phyloP scores from a whole-genome alignment of 1,140 invertebrate species.

The Nautilus pompilius region DNA sequence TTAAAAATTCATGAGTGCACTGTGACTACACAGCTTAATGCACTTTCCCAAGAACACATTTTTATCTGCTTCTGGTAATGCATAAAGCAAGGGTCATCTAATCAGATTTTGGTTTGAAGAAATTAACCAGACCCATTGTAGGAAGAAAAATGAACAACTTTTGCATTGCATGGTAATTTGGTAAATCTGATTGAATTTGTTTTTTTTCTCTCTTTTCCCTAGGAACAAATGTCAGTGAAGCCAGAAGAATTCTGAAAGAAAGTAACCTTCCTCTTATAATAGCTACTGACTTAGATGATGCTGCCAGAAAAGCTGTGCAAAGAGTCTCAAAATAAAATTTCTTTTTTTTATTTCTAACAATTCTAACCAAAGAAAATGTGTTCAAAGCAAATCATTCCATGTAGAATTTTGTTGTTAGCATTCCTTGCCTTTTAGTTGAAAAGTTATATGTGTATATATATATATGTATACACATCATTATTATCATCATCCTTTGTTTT shows the following conservation, averaged over 20 bases:
- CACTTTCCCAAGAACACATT: too few species aligned
- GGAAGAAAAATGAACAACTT: too few species aligned
- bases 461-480: neutral
- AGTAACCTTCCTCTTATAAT: conserved; percentile 75
- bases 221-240: conserved; percentile 69
- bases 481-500: conserved; percentile 5
- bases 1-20: too few species aligned
- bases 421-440: conserved; percentile 7
- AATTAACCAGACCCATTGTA: too few species aligned
- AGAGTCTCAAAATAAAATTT: conserved; percentile 31
- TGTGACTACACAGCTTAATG: too few species aligned
- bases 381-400: too few species aligned
- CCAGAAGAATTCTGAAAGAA: conserved; percentile 70
- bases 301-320: conserved; percentile 80
- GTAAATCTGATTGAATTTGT: neutral
- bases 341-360: conserved; percentile 1
- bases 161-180: too few species aligned
- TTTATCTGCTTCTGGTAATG: too few species aligned
- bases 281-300: conserved; percentile 84
- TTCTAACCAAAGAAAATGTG: too few species aligned
- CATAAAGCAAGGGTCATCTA: too few species aligned
- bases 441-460: conserved; percentile 3
- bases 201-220: conserved; percentile 12
- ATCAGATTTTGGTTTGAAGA: too few species aligned
- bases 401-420: conserved; percentile 1